phyloP scores from a whole-genome alignment of 2,888 invertebrate species.

The Pristionchus entomophagus region DNA sequence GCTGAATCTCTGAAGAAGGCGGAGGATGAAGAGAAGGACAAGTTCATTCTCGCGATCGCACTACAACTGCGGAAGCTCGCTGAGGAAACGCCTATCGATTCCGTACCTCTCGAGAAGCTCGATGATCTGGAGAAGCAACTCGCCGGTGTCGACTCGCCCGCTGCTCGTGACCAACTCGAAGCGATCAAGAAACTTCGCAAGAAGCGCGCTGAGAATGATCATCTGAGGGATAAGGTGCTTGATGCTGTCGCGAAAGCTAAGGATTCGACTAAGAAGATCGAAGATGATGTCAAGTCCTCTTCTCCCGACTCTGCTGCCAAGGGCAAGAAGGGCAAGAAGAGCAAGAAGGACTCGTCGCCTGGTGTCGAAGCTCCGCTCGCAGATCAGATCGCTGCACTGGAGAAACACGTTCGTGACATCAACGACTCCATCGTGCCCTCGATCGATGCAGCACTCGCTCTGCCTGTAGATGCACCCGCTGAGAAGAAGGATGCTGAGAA shows the following conservation, averaged over 20 bases:
- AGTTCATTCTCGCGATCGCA: conserved; percentile 37
- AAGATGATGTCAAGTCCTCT: conserved; percentile 49
- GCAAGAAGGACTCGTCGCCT: conserved; percentile 53
- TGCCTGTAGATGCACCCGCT: conserved; percentile 9
- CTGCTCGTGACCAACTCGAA: conserved; percentile 43
- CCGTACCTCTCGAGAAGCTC: conserved; percentile 27
- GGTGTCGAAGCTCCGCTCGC: conserved; percentile 16
- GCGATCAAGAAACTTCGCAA: conserved; percentile 54
- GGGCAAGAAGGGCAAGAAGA: conserved; percentile 54
- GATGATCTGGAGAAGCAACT: conserved; percentile 54
- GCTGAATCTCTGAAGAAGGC: conserved; percentile 28
- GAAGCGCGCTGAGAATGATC: conserved; percentile 52
- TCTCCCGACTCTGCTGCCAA: conserved; percentile 21
- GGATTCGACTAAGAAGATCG: conserved; percentile 52
- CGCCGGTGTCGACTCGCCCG: conserved; percentile 51
- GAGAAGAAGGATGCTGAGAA: conserved; percentile 54
- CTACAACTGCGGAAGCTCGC: conserved; percentile 36
- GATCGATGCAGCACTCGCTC: conserved; percentile 20
- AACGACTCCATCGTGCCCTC: neutral
- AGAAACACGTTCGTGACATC: neutral
- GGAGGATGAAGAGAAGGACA: conserved; percentile 44
- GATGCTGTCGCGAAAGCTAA: conserved; percentile 53
- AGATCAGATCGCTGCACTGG: conserved; percentile 25
- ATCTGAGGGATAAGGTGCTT: conserved; percentile 46
- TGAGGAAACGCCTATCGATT: conserved; percentile 18